phyloP scores from a whole-genome alignment of 2,888 invertebrate genomes.

The Merodon equestris region DNA sequence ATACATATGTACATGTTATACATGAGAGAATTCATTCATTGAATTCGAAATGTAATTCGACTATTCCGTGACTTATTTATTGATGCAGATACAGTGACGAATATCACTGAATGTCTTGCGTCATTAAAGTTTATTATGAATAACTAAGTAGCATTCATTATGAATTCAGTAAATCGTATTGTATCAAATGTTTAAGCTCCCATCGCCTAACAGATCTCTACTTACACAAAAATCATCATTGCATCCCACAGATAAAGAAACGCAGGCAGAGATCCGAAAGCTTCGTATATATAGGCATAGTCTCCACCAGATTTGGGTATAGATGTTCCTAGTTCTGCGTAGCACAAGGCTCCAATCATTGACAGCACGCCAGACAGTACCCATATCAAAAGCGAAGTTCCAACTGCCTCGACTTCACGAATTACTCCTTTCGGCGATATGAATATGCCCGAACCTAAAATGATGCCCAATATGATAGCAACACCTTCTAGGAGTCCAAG shows the following conservation, averaged over 20 bases:
- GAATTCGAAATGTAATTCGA: no score
- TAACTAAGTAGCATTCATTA: no score
- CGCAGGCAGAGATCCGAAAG: slow-evolving; percentile 93
- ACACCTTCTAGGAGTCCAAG: slow-evolving; percentile 94
- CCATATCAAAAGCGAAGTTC: slow-evolving; percentile 93
- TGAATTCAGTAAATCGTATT: no score
- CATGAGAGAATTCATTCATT: no score
- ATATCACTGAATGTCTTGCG: no score
- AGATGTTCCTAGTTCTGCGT: slow-evolving; percentile 92
- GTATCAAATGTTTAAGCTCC: no score
- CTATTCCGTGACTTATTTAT: no score
- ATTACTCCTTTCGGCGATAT: slow-evolving; percentile 97
- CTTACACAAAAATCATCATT: slow-evolving; percentile 97
- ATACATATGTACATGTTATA: no score
- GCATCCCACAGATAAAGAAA: slow-evolving; percentile 98
- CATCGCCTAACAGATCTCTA: slow-evolving; percentile 66
- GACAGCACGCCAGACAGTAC: slow-evolving; percentile 91
- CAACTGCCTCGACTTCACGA: slow-evolving; percentile 92
- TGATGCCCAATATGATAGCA: slow-evolving; percentile 95
- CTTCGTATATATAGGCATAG: slow-evolving; percentile 96
- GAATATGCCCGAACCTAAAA: slow-evolving; percentile 97
- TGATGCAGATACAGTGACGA: no score
- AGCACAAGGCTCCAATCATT: slow-evolving; percentile 96
- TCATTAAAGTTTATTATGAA: no score
- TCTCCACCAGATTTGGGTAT: slow-evolving; percentile 97